phyloP scores from a whole-genome alignment of 2,888 invertebrate species.

The Aricia artaxerxes region DNA sequence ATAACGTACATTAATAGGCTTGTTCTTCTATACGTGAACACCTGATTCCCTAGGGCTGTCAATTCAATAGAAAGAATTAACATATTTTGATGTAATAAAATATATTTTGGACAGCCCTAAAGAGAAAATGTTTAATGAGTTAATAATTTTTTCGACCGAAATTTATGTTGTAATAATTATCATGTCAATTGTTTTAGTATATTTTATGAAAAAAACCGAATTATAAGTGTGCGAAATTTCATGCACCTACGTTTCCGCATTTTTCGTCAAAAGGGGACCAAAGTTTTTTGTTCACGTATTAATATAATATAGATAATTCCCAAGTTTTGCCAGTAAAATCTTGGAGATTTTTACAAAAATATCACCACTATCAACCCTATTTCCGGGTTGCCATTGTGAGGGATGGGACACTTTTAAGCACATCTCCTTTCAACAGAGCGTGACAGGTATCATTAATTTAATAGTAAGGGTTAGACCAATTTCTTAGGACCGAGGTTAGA shows the following conservation, averaged over 20 bases:
- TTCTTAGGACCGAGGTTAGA: slow-evolving; percentile 46
- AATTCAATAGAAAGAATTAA: background rate
- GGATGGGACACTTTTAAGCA: slow-evolving; percentile 44
- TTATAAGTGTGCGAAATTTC: too few species aligned
- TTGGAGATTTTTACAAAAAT: background rate
- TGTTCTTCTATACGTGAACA: background rate
- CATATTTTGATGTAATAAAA: background rate
- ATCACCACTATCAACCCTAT: slow-evolving; percentile 37
- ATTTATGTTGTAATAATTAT: too few species aligned
- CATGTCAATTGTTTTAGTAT: too few species aligned
- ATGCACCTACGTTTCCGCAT: too few species aligned
- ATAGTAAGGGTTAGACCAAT: slow-evolving; percentile 51
- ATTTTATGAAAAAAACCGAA: too few species aligned
- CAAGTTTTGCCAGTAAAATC: background rate
- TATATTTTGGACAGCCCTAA: too few species aligned
- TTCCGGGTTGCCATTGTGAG: slow-evolving; percentile 57
- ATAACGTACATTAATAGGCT: background rate
- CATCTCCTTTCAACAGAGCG: slow-evolving; percentile 49
- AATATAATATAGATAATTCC: background rate
- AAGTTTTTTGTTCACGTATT: too few species aligned
- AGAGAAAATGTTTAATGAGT: too few species aligned
- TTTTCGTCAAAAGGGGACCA: too few species aligned
- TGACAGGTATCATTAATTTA: slow-evolving; percentile 66
- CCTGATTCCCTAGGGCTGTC: background rate
- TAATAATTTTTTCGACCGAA: too few species aligned